phyloP scores from a whole-genome alignment of 2,113 vertebrate species.

The Conger conger region DNA sequence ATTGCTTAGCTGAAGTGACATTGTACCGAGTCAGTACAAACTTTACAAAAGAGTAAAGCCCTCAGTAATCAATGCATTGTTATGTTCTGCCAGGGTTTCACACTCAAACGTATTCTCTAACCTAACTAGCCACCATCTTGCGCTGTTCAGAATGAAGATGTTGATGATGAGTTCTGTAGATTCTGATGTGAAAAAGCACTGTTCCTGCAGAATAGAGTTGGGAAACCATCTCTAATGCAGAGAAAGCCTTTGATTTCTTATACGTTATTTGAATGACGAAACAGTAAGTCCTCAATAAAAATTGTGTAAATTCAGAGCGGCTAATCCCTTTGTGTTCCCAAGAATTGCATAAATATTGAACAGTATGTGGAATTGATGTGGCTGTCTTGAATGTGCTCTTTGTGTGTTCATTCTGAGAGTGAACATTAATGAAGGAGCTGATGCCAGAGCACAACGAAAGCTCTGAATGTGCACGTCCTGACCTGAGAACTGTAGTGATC shows the following conservation, averaged over 20 bases:
- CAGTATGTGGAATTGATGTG: not conserved
- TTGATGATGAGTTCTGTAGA: not conserved
- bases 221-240: not conserved
- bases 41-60: not conserved
- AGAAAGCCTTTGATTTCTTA: not conserved
- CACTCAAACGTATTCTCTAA: not conserved
- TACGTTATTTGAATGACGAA: slow-evolving; percentile 1
- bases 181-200: not conserved
- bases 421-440: not conserved
- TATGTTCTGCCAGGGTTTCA: not conserved
- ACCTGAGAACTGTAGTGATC: not conserved
- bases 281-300: slow-evolving; percentile 12
- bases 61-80: not conserved
- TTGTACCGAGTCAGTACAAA: not conserved
- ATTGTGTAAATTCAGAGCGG: not conserved
- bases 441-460: not conserved
- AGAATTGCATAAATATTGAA: slow-evolving; percentile 9
- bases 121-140: not conserved
- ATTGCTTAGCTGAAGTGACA: not conserved
- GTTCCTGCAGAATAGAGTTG: not conserved
- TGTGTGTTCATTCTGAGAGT: not conserved
- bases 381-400: not conserved
- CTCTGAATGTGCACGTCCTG: not conserved
- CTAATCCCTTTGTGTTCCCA: not conserved
- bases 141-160: not conserved